A percentile compares a stretch with the other conserved stretches of the same genome.
Evolutionary conservation across 1,140 invertebrate species (phyloP).

Genomic region (Leptinotarsa undecemlineata): DNA sequence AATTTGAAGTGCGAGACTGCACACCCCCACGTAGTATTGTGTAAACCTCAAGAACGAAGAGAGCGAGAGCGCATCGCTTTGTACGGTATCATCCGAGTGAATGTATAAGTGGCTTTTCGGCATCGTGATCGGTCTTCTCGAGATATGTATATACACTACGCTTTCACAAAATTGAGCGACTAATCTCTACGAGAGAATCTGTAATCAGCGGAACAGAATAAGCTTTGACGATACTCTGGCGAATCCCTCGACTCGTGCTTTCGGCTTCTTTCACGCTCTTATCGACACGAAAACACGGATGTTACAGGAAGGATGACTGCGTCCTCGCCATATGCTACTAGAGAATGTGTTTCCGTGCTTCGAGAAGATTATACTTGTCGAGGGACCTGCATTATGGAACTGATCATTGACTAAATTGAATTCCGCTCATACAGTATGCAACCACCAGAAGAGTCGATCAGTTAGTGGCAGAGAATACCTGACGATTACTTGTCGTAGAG

Average conservation of each 20-base stretch:
- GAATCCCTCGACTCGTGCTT: conserved; percentile 13
- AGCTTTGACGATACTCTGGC: neutral
- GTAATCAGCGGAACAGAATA: conserved; percentile 16
- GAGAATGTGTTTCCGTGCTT: neutral
- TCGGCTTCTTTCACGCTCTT: conserved; percentile 22
- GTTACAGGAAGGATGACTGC: conserved; percentile 22
- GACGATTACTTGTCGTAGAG: no score
- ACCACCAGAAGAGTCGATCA: no score
- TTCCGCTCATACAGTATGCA: neutral
- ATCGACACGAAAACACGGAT: conserved; percentile 23
- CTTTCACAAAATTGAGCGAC: conserved; percentile 20
- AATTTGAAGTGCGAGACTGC: neutral
- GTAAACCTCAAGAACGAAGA: neutral
- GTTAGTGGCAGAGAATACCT: no score
- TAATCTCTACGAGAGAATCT: conserved; percentile 16
- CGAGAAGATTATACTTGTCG: neutral
- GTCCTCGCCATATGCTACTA: conserved; percentile 12
- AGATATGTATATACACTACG: conserved; percentile 8
- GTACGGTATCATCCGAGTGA: conserved; percentile 1
- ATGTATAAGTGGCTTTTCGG: conserved; percentile 5
- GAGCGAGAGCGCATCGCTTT: neutral
- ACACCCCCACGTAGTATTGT: neutral
- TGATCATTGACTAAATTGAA: neutral
- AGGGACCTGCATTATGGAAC: neutral
- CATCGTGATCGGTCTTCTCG: conserved; percentile 3